Conservation (phyloP, 2,888 invertebrate species). For the Acleris emargana region DNA sequence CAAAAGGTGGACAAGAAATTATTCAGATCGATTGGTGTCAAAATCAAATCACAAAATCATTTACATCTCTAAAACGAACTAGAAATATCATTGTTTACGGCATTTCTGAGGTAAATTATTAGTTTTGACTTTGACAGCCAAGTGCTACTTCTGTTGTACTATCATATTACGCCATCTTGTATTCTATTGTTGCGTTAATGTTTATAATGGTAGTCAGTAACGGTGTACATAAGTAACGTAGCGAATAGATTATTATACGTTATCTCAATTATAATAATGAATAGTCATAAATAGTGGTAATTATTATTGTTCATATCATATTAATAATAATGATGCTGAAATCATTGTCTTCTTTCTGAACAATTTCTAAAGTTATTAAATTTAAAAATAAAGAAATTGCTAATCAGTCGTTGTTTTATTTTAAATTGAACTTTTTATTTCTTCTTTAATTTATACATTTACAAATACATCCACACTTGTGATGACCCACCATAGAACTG, state of each 20-base stretch:
- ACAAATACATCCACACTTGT: background rate
- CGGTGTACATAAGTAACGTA: slow-evolving; percentile 72
- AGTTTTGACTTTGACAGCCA: slow-evolving; percentile 22
- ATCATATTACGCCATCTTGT: slow-evolving; percentile 52
- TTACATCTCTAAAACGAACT: background rate
- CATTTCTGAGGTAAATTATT: background rate
- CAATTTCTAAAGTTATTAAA: slow-evolving; percentile 90
- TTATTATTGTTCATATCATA: slow-evolving; percentile 88
- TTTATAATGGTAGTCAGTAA: slow-evolving; percentile 61
- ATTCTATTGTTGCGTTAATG: slow-evolving; percentile 56
- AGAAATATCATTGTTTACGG: background rate
- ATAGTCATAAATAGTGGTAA: slow-evolving; percentile 80
- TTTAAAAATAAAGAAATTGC: slow-evolving; percentile 84
- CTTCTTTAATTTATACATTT: background rate
- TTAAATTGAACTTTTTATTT: background rate
- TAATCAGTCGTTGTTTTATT: slow-evolving; percentile 73
- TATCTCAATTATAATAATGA: slow-evolving; percentile 76
- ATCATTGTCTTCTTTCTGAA: slow-evolving; percentile 89
- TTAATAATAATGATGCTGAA: slow-evolving; percentile 82
- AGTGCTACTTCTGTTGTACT: slow-evolving; percentile 43
- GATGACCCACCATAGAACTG: too few species aligned
- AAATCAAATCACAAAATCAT: background rate
- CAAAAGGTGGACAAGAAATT: slow-evolving; percentile 12
- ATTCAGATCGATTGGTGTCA: slow-evolving; percentile 9
- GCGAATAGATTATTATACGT: slow-evolving; percentile 74